Base-by-base conservation (phyloP, 2,797 vertebrate species). In the Enteromius thamalakanensis region DNA sequence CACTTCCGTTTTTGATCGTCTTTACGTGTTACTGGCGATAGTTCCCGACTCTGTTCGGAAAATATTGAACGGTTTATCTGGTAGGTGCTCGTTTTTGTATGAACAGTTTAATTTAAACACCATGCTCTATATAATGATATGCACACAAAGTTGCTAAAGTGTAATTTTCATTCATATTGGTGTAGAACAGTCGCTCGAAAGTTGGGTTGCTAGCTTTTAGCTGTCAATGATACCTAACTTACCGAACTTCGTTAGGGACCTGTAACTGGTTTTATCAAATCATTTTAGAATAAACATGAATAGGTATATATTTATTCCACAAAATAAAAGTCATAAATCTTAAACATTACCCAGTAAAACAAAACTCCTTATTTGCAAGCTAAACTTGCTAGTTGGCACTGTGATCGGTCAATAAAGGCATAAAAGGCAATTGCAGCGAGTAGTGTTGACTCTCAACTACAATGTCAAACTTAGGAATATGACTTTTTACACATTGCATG, bases 1-100 rank as follows among this genome's bases (percentile, higher is more conserved):
- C 60, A 42, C 68, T 85, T 87, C 86, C 84, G 81, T 58, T 34
- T 85, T 72, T 8, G 45, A 14, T 37, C 69, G 11, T 6, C 0
- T 0, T 55, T 55, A 47, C 64, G n/a, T 67, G 75, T 6, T 72
- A 42, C 76, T 15, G 78, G 40, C 51, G 11, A 15, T 26, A 55
- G 49, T 37, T 47, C 34, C 17, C 19, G 19, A 29, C 67, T 53
- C 72, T 42, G 15, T 2, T 60, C 23, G 67, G 17, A 12, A 81
- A 26, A 77, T 12, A 64, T 53, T 64, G 11, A 29, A 67, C 55
- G 21, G 15, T 55, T 75, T 58, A 49, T 68, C 55, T 60, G 37
- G 71, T 67, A 76, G 49, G 84, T 82, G 53, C 23, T 60, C 11
- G 55, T 23, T 10, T 79, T 68, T 55, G 2, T 67, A 26, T 37